phyloP scores from a whole-genome alignment of 2,888 invertebrate species.

The Volucella zonaria region DNA sequence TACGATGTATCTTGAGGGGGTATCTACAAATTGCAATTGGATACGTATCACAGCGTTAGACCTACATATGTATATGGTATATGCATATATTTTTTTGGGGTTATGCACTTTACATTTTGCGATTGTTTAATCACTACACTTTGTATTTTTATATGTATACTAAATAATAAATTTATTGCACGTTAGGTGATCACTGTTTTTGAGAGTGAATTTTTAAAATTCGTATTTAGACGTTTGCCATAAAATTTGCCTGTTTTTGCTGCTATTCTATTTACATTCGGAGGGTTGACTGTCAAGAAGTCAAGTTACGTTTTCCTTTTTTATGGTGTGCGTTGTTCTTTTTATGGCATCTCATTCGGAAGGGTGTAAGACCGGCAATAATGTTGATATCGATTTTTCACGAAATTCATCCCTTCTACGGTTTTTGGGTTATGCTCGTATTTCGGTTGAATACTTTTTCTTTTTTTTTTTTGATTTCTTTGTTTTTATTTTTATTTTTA shows the following conservation, averaged over 20 bases:
- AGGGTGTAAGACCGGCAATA: constrained; percentile 71
- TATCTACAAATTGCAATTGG: constrained; percentile 22
- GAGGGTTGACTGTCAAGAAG: constrained; percentile 62
- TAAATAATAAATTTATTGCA: constrained; percentile 21
- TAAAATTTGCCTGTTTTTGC: constrained; percentile 34
- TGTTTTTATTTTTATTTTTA: not conserved
- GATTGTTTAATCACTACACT: not conserved
- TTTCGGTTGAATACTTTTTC: not conserved
- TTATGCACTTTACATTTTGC: constrained; percentile 4
- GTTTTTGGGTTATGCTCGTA: constrained; percentile 12
- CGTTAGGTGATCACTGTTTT: constrained; percentile 4
- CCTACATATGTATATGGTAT: not conserved
- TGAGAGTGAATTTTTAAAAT: constrained; percentile 2
- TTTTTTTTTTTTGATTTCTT: not conserved
- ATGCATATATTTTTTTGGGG: not conserved
- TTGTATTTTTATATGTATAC: not conserved
- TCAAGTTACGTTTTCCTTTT: constrained; percentile 28
- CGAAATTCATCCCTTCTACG: constrained; percentile 45
- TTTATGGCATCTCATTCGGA: constrained; percentile 63
- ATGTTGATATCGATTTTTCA: constrained; percentile 71
- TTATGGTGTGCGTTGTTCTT: constrained; percentile 52
- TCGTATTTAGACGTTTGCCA: constrained; percentile 15
- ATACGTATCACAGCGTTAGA: constrained; percentile 53
- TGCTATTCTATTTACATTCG: constrained; percentile 71
- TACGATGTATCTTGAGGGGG: not conserved